Percentiles rank a stretch among this genome's conserved stretches.
These are phyloP conservation scores for Lepidothrix coronata DNA, from an alignment of 2,113 vertebrate genomes.

Conservation along the genomic window DNA sequence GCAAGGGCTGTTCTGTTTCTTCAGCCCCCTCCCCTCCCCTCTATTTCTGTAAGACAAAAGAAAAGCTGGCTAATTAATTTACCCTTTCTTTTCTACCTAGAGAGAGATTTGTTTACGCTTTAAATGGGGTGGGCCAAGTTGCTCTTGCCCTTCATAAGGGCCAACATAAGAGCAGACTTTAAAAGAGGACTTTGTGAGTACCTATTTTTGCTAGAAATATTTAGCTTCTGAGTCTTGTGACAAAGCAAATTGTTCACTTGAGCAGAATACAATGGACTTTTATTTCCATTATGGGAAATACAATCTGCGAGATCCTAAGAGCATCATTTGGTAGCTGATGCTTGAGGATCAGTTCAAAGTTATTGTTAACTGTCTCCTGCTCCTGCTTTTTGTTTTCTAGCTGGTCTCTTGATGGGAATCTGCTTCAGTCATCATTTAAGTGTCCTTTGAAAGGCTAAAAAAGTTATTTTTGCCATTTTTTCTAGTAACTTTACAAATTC, in stretches of 20 bases:
- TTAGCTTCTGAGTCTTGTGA: constrained; percentile 33
- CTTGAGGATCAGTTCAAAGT: constrained; percentile 62
- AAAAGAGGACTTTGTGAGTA: constrained; percentile 38
- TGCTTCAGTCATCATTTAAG: constrained; percentile 18
- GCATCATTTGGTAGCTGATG: not conserved
- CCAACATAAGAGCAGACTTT: not conserved
- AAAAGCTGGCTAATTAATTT: not conserved
- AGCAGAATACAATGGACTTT: constrained; percentile 47
- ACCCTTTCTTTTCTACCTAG: not conserved
- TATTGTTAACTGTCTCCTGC: not conserved
- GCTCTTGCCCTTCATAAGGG: constrained; percentile 17
- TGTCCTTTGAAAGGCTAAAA: constrained; percentile 26
- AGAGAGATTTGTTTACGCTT: not conserved
- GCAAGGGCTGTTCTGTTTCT: not conserved
- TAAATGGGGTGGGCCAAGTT: not conserved
- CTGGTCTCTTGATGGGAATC: not conserved
- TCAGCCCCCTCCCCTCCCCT: not conserved
- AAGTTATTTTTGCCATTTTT: not conserved
- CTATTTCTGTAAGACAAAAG: not conserved
- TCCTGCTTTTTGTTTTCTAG: not conserved
- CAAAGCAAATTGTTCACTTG: constrained; percentile 36
- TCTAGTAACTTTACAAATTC: constrained; percentile 25
- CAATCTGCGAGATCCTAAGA: constrained; percentile 30
- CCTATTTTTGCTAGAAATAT: constrained; percentile 43
- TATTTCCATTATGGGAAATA: constrained; percentile 66